Evolutionary conservation across 2,797 vertebrate species (phyloP), one percentile per base, ranked within the genome.

Genomic region (Protonibea diacanthus): DNA sequence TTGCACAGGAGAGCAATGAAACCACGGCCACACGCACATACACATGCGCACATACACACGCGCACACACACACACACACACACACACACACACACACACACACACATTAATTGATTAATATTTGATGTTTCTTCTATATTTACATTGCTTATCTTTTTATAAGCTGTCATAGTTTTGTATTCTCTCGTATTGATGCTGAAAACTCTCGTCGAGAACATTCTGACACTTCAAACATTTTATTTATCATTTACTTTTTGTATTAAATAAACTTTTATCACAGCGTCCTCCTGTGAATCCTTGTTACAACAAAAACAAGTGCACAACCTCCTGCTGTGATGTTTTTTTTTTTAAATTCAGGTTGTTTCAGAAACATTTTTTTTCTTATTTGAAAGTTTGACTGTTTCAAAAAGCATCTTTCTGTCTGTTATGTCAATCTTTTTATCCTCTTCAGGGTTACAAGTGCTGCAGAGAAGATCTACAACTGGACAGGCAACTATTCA

Each of bases 1-100:
- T 81, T 90, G 86, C 86, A 84, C 84, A 85, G 89, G 84, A 90
- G 86, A 85, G 84, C 84, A 83, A 71, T 71, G 64, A 88, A 85
- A 83, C 78, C 86, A 79, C 11, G n/a, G 72, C 82, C 18, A 64
- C 69, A 47, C 56, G 42, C 74, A 58, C 44, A 45, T 38, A 20
- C 27, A 40, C 38, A 27, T 48, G 52, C 56, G 42, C 74, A 58
- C 44, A 45, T 38, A 20, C 27, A 40, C 38, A 27, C 29, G 44
- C 53, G 45, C 21, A 47, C 61, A 51, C 56, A 47, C 74, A 58
- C 44, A 49, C 44, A 21, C 27, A 40, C 38, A 21, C 53, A 57
- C 57, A 45, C 70, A 60, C 45, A 38, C 71, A 67, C 42, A n/a
- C 52, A 27, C 29, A 51, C 53, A 52, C 21, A 47, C 62, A 21